Evolutionary conservation across 2,113 vertebrate species (phyloP).

Genomic region (Halichoerus grypus): DNA sequence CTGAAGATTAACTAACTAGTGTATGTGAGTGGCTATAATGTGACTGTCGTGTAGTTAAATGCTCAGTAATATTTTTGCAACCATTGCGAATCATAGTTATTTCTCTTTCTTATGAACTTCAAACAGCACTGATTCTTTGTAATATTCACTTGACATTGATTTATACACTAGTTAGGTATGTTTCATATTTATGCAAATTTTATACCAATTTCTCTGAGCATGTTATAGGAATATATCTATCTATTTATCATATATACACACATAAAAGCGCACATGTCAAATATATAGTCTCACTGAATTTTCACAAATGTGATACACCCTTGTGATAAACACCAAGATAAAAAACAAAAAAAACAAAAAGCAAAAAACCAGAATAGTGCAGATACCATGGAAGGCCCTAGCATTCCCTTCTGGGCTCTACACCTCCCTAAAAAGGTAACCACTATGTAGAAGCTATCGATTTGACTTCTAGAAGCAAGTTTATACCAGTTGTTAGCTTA

Average conservation of each 20-base stretch:
- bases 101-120: slow-evolving; percentile 17
- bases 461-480: not conserved
- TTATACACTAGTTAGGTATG: not conserved
- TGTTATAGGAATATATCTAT: not conserved
- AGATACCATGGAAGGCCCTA: not conserved
- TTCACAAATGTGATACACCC: not conserved
- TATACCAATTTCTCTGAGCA: not conserved
- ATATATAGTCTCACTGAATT: not conserved
- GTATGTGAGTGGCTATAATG: not conserved
- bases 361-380: not conserved
- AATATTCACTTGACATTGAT: not conserved
- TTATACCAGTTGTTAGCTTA: not conserved
- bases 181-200: slow-evolving; percentile 9
- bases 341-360: not conserved
- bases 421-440: not conserved
- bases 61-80: not conserved
- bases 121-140: slow-evolving; percentile 34
- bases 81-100: not conserved
- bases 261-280: not conserved
- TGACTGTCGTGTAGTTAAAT: not conserved
- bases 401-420: not conserved
- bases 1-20: not conserved
- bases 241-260: not conserved
- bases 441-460: not conserved
- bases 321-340: not conserved